Evolutionary conservation across 2,888 invertebrate genomes (phyloP).

Genomic region (Eucera pruinosa): DNA sequence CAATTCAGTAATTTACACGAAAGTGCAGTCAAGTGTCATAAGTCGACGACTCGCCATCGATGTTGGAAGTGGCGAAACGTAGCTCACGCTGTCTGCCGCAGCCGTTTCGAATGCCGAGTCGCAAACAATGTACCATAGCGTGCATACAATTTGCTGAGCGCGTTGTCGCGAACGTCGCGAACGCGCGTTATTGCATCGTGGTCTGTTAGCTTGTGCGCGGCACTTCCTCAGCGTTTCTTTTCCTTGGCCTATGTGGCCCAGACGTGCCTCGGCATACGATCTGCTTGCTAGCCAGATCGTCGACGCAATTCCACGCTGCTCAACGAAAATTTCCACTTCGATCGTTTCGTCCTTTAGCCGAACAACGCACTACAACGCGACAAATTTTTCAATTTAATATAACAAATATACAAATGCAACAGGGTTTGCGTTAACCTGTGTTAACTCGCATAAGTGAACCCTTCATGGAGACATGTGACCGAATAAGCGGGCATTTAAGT

Average conservation of each 20-base stretch:
- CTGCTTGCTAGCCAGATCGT: slow-evolving; percentile 79
- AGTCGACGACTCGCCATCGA: slow-evolving; percentile 71
- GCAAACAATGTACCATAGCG: slow-evolving; percentile 77
- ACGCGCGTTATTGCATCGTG: slow-evolving; percentile 74
- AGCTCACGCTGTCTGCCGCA: slow-evolving; percentile 53
- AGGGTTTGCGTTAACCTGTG: no score
- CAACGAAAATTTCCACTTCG: slow-evolving; percentile 34
- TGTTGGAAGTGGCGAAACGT: slow-evolving; percentile 45
- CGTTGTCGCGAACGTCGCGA: slow-evolving; percentile 72
- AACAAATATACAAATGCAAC: no score
- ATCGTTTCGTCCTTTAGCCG: no score
- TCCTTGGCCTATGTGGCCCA: slow-evolving; percentile 75
- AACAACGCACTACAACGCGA: no score
- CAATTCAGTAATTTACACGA: no score
- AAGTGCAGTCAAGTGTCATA: no score
- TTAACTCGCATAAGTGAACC: no score
- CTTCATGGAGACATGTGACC: no score
- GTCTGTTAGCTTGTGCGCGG: slow-evolving; percentile 76
- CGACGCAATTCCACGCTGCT: slow-evolving; percentile 25
- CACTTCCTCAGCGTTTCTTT: slow-evolving; percentile 63
- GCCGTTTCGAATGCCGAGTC: slow-evolving; percentile 64
- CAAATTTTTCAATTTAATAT: no score
- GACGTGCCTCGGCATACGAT: slow-evolving; percentile 83
- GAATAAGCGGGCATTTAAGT: no score
- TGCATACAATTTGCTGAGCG: slow-evolving; percentile 80